phyloP scores from a whole-genome alignment of 2,797 vertebrate genomes.

The Pseudopleuronectes americanus region DNA sequence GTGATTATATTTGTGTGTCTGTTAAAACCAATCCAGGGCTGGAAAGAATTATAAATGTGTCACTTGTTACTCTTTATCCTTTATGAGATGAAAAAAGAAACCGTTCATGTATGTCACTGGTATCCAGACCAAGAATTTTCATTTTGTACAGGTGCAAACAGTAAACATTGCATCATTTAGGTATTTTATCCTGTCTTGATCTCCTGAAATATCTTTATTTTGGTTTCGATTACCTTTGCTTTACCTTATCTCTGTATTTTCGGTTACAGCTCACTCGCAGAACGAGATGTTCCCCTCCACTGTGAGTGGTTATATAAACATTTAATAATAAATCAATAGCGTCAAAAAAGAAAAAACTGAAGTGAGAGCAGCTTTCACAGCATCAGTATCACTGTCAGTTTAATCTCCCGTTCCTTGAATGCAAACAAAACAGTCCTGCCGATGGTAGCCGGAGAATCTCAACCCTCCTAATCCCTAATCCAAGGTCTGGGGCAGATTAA shows the following conservation, averaged over 20 bases:
- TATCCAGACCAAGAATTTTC: neutral
- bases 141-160: slow-evolving; percentile 13
- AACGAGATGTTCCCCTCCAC: slow-evolving; percentile 32
- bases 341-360: slow-evolving; percentile 20
- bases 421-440: slow-evolving; percentile 54
- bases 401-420: slow-evolving; percentile 73
- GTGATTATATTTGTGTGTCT: slow-evolving; percentile 6
- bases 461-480: slow-evolving; percentile 76
- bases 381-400: slow-evolving; percentile 61
- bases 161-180: neutral
- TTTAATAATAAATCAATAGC: slow-evolving; percentile 60
- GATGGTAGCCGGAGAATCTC: slow-evolving; percentile 41
- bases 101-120: neutral
- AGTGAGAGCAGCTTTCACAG: slow-evolving; percentile 41
- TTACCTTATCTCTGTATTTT: slow-evolving; percentile 35
- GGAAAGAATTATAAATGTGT: neutral
- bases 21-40: slow-evolving; percentile 4
- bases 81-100: too few relatives aligned
- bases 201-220: neutral
- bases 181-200: slow-evolving; percentile 19
- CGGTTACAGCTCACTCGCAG: slow-evolving; percentile 8
- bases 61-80: too few relatives aligned
- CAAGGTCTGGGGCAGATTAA: slow-evolving; percentile 76
- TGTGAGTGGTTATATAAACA: slow-evolving; percentile 52
- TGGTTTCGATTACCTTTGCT: slow-evolving; percentile 14